Evolutionary conservation across 2,888 invertebrate genomes (phyloP), one percentile per base, ranked within the genome.

Genomic region (Melitaea athalia): DNA sequence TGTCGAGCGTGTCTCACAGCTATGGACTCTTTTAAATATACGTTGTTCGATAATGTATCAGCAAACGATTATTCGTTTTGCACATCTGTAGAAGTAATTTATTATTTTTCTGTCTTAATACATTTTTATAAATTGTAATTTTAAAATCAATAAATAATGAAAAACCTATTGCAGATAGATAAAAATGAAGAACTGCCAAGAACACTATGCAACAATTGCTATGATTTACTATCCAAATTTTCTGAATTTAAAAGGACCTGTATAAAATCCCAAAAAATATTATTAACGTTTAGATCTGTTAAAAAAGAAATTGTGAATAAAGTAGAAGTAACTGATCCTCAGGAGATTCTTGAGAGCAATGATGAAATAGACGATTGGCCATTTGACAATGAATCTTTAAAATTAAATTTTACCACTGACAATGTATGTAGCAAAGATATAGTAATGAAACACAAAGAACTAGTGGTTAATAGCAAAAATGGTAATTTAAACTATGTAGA

Each of bases 1-100:
- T 93, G 93, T 76, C 85, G 92, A 17, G 89, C 89, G 15, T 92
- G 93, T 73, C 81, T 92, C n/a, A 74, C 74, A 66, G 75, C 80
- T 0, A 81, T 85, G 69, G 84, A 87, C 70, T 78, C 83, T 3
- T 87, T 88, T 68, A 80, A 75, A 1, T 88, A 86, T 73, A 74
- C 78, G 65, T 75, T 93, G 49, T 85, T 81, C 72, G 80, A 87
- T 50, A 87, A 89, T 74, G 84, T 91, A 71, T 83, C 88, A 33
- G 77, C 86, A 2, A 86, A 89, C 70, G 74, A 83, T 45, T 92
- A 85, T 75, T 81, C 72, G 59, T 92, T 87, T 78, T 93, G 92
- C 72, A 93, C 92, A 63, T 88, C 91, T 12, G 72, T 93, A 45
- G 79, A 92, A 85, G 92, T 92, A 79, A 75, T 63, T 31, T 61